Evolutionary conservation across 2,113 vertebrate genomes (phyloP), one percentile per base, ranked within the genome.

Genomic region (Muntiacus muntjak): DNA sequence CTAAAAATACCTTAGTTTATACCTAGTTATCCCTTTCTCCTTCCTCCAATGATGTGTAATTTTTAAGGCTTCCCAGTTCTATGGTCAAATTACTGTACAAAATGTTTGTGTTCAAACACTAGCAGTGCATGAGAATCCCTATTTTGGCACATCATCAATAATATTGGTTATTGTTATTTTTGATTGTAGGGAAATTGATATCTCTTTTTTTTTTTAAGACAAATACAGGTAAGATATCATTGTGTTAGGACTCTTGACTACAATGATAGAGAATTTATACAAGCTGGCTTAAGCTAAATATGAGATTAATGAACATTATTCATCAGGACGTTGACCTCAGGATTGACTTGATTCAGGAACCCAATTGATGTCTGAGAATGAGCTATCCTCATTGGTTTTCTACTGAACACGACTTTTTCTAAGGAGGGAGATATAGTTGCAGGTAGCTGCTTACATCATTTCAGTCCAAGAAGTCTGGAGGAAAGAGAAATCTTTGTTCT

Each of bases 61-160:
- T 89, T 81, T 94, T 89, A 92, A 97, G 85, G 25, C 52, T 95
- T 94, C 86, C 60, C 64, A 86, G 45, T 11, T 47, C 58, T 71
- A 8, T 21, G 54, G 79, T 60, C 25, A 97, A 86, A 71, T 55
- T 84, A 76, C 30, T 79, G 36, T 83, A 86, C 15, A 94, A 96
- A 86, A 96, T 89, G 28, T 79, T 96, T 85, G 12, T 28, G 47
- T 74, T 40, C 36, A 62, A 81, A 64, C 28, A 62, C 36, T 33
- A 87, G 21, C 21, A 36, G 40, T 64, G 26, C 89, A 16, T 82
- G 89, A 21, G 26, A 92, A 19, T 57, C 25, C n/a, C 7, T 81
- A n/a, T 54, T 95, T 89, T 89, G 94, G 23, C 33, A 78, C 33
- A 71, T 81, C 21, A 87, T 58, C 19, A 45, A 47, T 96, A 91